Evolutionary conservation across 2,797 vertebrate species (phyloP).

Genomic region (Myioborus melanocephalus): DNA sequence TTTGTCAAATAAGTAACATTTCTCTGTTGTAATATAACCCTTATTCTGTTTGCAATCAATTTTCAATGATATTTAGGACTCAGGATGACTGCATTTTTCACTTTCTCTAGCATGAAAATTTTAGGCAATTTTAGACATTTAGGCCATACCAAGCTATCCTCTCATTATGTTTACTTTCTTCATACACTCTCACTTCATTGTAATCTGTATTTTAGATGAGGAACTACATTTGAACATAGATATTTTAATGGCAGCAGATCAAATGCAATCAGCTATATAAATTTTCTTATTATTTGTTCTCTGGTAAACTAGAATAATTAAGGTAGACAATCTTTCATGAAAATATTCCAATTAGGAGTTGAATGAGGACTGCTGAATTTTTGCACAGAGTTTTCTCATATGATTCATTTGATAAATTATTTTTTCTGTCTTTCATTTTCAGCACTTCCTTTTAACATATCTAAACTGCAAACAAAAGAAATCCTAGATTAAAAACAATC

Average conservation of each 20-base stretch:
- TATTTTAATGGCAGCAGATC: not conserved
- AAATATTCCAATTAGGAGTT: not conserved
- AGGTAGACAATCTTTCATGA: not conserved
- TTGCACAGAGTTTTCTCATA: not conserved
- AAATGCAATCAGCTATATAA: not conserved
- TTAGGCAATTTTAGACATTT: not conserved
- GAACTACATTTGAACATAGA: not conserved
- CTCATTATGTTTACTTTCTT: not conserved
- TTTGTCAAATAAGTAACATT: not conserved
- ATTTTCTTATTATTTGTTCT: not conserved
- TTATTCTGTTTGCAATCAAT: not conserved
- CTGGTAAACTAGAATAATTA: not conserved
- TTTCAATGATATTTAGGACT: not conserved
- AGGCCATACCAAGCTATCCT: not conserved
- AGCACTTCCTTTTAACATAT: not conserved
- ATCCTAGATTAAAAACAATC: not conserved
- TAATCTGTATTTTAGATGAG: not conserved
- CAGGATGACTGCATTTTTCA: not conserved
- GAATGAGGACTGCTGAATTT: not conserved
- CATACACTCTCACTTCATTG: not conserved
- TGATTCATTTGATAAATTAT: constrained; percentile 14
- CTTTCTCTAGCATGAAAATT: not conserved
- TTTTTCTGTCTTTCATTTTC: constrained; percentile 25
- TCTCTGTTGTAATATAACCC: not conserved
- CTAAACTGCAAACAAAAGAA: not conserved